Evolutionary conservation across 2,113 vertebrate species (phyloP).

Genomic region (Odocoileus hemionus): DNA sequence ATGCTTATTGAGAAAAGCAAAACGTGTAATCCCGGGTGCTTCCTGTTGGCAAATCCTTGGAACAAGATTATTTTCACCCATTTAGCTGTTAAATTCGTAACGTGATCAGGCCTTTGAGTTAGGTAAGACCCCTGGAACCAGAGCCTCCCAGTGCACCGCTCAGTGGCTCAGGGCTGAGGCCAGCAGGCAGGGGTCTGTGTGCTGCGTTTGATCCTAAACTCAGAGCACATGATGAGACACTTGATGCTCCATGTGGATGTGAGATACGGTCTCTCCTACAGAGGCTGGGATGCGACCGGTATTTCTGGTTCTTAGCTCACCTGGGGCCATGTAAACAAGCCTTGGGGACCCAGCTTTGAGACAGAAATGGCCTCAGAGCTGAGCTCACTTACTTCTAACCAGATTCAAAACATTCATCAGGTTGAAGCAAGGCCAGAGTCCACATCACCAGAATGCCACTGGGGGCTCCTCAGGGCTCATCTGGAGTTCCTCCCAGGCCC

Average conservation of each 20-base stretch:
- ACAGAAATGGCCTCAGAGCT: neutral
- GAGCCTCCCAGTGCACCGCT: fast-evolving
- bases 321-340: neutral
- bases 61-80: neutral
- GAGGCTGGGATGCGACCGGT: neutral
- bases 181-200: fast-evolving
- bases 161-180: fast-evolving
- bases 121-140: neutral
- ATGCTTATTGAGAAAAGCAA: neutral
- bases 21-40: neutral
- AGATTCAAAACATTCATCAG: fast-evolving
- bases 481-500: neutral
- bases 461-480: neutral
- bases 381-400: neutral
- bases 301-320: neutral
- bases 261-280: no score
- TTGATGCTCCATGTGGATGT: neutral
- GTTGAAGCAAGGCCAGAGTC: neutral
- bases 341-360: fast-evolving
- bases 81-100: neutral
- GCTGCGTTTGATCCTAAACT: neutral
- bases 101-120: neutral
- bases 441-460: neutral
- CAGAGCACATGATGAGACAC: neutral
- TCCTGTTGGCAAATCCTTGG: neutral